phyloP scores from a whole-genome alignment of 2,888 invertebrate species.

The Danaus chrysippus region DNA sequence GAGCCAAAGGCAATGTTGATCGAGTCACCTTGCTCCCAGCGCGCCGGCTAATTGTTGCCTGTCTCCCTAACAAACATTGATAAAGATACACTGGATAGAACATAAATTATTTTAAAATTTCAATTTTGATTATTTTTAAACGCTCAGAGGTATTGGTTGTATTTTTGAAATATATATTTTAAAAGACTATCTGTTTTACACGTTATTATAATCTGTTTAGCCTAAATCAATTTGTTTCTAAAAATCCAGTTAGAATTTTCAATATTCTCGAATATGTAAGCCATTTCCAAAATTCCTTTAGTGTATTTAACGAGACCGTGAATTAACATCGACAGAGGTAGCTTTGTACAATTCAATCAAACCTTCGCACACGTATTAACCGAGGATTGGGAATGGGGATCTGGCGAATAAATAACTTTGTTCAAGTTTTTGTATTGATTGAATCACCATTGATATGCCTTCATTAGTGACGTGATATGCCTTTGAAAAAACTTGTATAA shows the following conservation, averaged over 20 bases:
- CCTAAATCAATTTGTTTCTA: too few relatives aligned
- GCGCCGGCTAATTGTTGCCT: constrained; percentile 44
- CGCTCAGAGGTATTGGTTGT: background rate
- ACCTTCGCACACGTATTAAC: constrained; percentile 31
- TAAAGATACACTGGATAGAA: constrained; percentile 15
- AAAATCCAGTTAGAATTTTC: background rate
- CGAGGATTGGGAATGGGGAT: constrained; percentile 18
- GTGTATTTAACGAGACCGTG: constrained; percentile 46
- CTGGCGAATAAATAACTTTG: constrained; percentile 14
- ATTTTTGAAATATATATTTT: too few relatives aligned
- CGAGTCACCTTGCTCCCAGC: constrained; percentile 41
- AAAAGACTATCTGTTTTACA: too few relatives aligned
- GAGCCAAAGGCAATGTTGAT: constrained; percentile 45
- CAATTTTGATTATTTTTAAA: background rate
- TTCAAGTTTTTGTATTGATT: constrained; percentile 5
- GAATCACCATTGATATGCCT: constrained; percentile 7
- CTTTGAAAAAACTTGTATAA: background rate
- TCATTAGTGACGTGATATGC: background rate
- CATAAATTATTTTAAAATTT: background rate
- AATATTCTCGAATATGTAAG: constrained; percentile 23
- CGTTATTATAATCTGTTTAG: too few relatives aligned
- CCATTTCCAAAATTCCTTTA: constrained; percentile 34
- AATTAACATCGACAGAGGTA: constrained; percentile 42
- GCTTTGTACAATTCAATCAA: constrained; percentile 48
- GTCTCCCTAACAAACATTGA: constrained; percentile 26